Evolutionary conservation across 2,113 vertebrate species (phyloP).

Genomic region (Xenus cinereus): DNA sequence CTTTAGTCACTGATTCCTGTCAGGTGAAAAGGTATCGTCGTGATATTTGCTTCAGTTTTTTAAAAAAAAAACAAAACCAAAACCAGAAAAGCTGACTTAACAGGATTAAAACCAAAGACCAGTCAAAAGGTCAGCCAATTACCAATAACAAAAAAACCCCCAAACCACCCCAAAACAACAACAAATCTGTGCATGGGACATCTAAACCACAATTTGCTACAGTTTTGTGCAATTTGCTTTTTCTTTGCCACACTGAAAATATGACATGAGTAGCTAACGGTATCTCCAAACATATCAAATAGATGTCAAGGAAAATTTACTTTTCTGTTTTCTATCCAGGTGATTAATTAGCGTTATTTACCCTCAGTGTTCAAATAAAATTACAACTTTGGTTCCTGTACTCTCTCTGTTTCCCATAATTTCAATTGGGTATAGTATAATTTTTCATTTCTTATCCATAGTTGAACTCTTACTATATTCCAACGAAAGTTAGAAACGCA

Average conservation of each 20-base stretch:
- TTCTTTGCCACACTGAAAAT: background rate
- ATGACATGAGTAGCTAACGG: fast-evolving
- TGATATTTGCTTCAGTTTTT: background rate
- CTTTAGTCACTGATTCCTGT: background rate
- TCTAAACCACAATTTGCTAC: background rate
- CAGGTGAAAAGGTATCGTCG: background rate
- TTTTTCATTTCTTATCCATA: background rate
- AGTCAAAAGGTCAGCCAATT: background rate
- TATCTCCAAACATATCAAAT: background rate
- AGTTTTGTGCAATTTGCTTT: background rate
- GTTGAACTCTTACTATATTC: background rate
- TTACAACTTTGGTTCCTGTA: background rate
- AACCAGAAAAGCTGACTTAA: background rate
- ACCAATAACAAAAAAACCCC: background rate
- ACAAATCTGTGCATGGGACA: background rate
- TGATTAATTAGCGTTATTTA: background rate
- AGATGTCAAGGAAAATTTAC: background rate
- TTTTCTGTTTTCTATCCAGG: background rate
- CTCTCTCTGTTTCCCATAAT: background rate
- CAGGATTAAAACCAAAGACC: background rate
- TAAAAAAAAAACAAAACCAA: background rate
- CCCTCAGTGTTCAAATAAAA: background rate
- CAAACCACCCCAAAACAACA: background rate
- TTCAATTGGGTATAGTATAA: background rate
- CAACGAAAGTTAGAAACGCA: background rate